Conservation (phyloP, 2,113 vertebrate genomes). For the Naja naja region DNA sequence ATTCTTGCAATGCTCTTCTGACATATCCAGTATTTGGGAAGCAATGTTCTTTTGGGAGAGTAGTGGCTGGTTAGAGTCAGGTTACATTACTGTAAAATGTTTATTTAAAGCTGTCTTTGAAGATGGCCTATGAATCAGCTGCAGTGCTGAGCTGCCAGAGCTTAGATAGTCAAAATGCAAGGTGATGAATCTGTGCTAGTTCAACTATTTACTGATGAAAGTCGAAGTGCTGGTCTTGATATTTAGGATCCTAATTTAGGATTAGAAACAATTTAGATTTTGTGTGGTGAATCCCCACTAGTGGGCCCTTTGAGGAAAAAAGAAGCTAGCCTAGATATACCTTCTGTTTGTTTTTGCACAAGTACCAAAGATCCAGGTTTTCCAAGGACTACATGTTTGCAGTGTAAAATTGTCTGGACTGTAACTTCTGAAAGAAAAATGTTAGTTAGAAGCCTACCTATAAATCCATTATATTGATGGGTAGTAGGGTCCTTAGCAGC, state of each 20-base stretch:
- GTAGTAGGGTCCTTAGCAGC: background rate
- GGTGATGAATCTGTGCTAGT: background rate
- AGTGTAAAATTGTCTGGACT: background rate
- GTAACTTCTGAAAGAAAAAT: background rate
- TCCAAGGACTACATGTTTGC: background rate
- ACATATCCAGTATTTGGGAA: background rate
- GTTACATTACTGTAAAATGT: background rate
- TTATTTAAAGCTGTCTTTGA: background rate
- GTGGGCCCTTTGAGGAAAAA: background rate
- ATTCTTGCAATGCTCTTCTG: background rate
- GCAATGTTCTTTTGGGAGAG: background rate
- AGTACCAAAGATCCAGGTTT: background rate
- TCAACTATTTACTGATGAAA: background rate
- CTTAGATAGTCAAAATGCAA: background rate
- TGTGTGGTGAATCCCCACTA: background rate
- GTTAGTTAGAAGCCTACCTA: background rate
- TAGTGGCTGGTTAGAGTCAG: background rate
- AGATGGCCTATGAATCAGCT: background rate
- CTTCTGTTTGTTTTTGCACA: background rate
- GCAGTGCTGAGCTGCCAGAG: background rate
- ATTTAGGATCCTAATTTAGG: background rate
- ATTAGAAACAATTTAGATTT: background rate
- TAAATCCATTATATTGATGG: background rate
- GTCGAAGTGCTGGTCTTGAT: background rate
- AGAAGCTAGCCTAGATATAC: background rate